A percentile compares a stretch with the other conserved stretches of the same genome.
phyloP scores from a whole-genome alignment of 2,888 invertebrate genomes.

The Standfussiana lucernea region DNA sequence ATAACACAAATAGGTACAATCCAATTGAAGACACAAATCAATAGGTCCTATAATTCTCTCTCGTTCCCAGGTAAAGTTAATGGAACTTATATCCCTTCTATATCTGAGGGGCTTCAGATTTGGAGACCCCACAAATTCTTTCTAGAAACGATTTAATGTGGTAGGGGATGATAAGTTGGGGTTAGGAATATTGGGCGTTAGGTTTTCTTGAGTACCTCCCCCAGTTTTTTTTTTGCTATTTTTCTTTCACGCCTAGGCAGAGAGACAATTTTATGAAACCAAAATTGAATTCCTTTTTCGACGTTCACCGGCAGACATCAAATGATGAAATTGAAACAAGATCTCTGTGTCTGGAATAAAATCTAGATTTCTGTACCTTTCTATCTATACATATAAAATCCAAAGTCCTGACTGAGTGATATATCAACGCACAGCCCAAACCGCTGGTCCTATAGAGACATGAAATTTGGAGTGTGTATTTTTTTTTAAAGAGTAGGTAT shows the following conservation, averaged over 20 bases:
- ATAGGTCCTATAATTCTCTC: conserved; percentile 33
- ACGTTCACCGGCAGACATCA: neutral
- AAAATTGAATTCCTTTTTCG: neutral
- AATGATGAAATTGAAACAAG: neutral
- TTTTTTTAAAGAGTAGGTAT: too few species aligned
- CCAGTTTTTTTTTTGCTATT: neutral
- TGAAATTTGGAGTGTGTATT: too few species aligned
- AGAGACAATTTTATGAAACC: neutral
- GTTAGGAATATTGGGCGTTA: neutral
- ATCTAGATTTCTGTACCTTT: neutral
- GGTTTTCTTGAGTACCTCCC: neutral
- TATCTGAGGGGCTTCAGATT: conserved; percentile 41
- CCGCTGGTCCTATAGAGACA: too few species aligned
- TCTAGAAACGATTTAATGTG: conserved; percentile 48
- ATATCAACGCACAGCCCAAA: too few species aligned
- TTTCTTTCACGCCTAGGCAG: neutral
- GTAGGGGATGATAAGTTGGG: conserved; percentile 27
- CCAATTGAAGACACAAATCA: conserved; percentile 24
- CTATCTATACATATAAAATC: too few species aligned
- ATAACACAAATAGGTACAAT: neutral
- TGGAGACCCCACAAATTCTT: conserved; percentile 53
- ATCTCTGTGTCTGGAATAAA: neutral
- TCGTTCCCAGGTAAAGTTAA: conserved; percentile 31
- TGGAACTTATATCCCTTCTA: conserved; percentile 36
- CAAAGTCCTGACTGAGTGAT: too few species aligned